Percentiles rank a stretch among this genome's conserved stretches.
phyloP scores from a whole-genome alignment of 2,113 vertebrate genomes.

The Pangasianodon hypophthalmus region DNA sequence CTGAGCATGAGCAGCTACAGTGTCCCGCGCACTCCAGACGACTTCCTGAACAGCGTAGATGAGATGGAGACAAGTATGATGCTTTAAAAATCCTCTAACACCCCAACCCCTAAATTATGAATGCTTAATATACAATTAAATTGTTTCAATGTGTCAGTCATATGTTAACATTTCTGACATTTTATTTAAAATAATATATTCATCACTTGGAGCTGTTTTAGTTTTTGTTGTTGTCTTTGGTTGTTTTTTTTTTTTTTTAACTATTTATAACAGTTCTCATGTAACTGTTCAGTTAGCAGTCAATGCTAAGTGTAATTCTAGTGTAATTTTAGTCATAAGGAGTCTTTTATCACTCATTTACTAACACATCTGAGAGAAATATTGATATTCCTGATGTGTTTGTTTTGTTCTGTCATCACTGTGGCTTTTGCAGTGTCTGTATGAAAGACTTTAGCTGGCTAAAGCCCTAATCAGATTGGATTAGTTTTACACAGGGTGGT shows the following conservation, averaged over 20 bases:
- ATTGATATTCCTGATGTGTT: not conserved
- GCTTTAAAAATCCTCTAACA: not conserved
- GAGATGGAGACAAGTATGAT: conserved; percentile 96
- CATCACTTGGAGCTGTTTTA: not conserved
- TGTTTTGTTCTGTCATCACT: not conserved
- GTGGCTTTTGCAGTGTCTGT: not conserved
- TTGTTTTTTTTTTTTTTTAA: not conserved
- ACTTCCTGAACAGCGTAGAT: conserved; percentile 98
- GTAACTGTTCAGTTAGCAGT: not conserved
- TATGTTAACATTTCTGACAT: not conserved
- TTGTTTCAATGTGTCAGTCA: not conserved
- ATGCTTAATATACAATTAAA: not conserved
- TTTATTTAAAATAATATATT: not conserved
- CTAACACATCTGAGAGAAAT: not conserved
- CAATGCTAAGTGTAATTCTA: not conserved
- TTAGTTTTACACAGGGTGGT: not conserved
- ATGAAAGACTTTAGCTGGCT: not conserved
- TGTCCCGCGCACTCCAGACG: conserved; percentile 95
- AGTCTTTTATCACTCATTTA: not conserved
- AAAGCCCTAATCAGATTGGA: not conserved
- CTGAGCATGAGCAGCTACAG: conserved; percentile 99
- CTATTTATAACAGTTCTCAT: not conserved
- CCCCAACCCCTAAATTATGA: not conserved
- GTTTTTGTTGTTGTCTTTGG: not conserved
- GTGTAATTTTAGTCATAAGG: not conserved